Base-by-base conservation (phyloP, 2,113 vertebrate species). In the Vimba vimba region DNA sequence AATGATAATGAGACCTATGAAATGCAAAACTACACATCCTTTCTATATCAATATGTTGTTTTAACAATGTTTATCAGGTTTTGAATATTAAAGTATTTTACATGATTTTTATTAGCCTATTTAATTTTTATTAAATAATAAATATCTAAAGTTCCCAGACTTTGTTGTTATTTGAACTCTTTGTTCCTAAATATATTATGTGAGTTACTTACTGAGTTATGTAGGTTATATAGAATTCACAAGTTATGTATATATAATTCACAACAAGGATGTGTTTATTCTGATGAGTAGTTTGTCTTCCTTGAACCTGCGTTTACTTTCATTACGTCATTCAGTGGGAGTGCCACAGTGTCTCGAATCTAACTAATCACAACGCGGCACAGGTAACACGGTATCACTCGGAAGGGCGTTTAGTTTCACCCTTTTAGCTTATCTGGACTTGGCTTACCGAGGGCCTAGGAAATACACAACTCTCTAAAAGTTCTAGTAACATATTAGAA, bases 371-470 rank as follows among this genome's bases (percentile, higher is more conserved):
- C 43, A 6, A 4, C 11, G 1, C 9, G 17, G 69, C 5, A 68
- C 82, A 71, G 77, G 79, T 83, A 80, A 15, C 27, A 55, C 1
- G 33, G 82, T 78, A 33, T 76, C 47, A 82, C 12, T 21, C 69
- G 79, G 83, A 83, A 87, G 88, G 79, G 86, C 83, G 83, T 73
- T 33, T 17, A 47, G 50, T 60, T 85, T 47, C 76, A 79, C 33
- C 50, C 33, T 57, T 52, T 8, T 13, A 10, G 6, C 3, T 6
- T 68, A 6, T 52, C 30, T 68, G 71, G 6, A 77, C 11, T 13
- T 47, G 60, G 17, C 7, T 64, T 80, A 6, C 12, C 12, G 12
- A 45, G 12, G 33, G 57, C 13, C n/a, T 17, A 45, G 36, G 23
- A 47, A 64, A 47, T n/a, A 39, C 33, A 60, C 21, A 25, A 9